Percentiles rank a stretch among this genome's conserved stretches.
Conservation (phyloP, 1,140 invertebrate genomes). For the Euwallacea similis region DNA sequence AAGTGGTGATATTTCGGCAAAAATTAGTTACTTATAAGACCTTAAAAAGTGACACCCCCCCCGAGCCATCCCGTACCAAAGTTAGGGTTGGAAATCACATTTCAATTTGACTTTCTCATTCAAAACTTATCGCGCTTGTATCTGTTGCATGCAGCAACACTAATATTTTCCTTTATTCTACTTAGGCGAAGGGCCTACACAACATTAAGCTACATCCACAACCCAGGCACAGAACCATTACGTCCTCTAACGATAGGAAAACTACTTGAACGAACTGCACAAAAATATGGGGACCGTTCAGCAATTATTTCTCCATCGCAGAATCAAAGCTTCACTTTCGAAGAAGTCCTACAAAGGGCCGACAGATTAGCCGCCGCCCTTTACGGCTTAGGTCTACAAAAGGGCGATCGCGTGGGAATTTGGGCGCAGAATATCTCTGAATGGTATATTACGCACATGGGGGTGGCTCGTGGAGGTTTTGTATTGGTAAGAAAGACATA, state of each 20-base stretch:
- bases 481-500: slow-evolving; percentile 63
- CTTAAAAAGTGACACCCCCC: neutral
- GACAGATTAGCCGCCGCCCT: slow-evolving; percentile 82
- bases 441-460: slow-evolving; percentile 80
- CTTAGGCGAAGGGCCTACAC: neutral
- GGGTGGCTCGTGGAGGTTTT: slow-evolving; percentile 77
- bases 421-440: slow-evolving; percentile 85
- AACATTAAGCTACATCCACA: slow-evolving; percentile 54
- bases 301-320: slow-evolving; percentile 66
- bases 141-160: neutral
- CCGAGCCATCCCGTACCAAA: too few species aligned
- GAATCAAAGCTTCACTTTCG: slow-evolving; percentile 63
- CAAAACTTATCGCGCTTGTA: neutral
- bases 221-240: slow-evolving; percentile 61
- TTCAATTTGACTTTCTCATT: neutral
- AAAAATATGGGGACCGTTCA: slow-evolving; percentile 61
- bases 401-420: slow-evolving; percentile 82
- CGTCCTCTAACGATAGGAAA: slow-evolving; percentile 63
- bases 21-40: neutral
- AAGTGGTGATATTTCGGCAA: neutral
- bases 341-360: slow-evolving; percentile 65
- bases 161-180: neutral
- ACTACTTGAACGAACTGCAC: slow-evolving; percentile 59
- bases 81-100: too few species aligned
- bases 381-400: slow-evolving; percentile 70